Evolutionary conservation across 2,888 invertebrate genomes (phyloP).

Genomic region (Caenorhabditis zanzibari): DNA sequence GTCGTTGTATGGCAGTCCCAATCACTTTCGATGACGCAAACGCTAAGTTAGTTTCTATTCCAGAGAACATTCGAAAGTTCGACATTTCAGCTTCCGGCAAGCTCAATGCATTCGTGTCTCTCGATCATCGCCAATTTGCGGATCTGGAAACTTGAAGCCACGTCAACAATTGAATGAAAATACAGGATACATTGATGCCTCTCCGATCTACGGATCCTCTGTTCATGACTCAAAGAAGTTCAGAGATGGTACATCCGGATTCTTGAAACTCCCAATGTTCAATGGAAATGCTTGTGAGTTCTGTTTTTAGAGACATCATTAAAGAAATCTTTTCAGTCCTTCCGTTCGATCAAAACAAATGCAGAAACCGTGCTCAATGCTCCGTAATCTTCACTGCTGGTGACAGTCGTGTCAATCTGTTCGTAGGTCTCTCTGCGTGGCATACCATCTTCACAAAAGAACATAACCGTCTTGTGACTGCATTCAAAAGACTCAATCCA

Average conservation of each 20-base stretch:
- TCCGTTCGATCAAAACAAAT: conserved; percentile 81
- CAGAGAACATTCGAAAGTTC: conserved; percentile 28
- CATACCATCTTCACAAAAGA: conserved; percentile 90
- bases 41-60: conserved; percentile 44
- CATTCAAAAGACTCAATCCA: conserved; percentile 90
- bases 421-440: conserved; percentile 86
- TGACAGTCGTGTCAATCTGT: conserved; percentile 83
- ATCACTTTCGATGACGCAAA: conserved; percentile 80
- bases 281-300: conserved; percentile 72
- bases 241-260: conserved; percentile 79
- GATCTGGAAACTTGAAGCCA: conserved; percentile 95
- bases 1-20: conserved; percentile 81
- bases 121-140: conserved; percentile 95
- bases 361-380: conserved; percentile 76
- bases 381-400: conserved; percentile 83
- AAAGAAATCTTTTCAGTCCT: conserved; percentile 67
- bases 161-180: conserved; percentile 89
- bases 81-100: conserved; percentile 78
- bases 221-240: conserved; percentile 81
- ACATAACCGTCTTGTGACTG: conserved; percentile 92
- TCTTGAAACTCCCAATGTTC: conserved; percentile 80
- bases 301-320: too few species aligned
- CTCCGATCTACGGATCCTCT: conserved; percentile 94
- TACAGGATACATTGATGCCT: conserved; percentile 92
- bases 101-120: conserved; percentile 81